Base-by-base conservation (phyloP, 2,797 vertebrate genomes). In the Mus minutoides region DNA sequence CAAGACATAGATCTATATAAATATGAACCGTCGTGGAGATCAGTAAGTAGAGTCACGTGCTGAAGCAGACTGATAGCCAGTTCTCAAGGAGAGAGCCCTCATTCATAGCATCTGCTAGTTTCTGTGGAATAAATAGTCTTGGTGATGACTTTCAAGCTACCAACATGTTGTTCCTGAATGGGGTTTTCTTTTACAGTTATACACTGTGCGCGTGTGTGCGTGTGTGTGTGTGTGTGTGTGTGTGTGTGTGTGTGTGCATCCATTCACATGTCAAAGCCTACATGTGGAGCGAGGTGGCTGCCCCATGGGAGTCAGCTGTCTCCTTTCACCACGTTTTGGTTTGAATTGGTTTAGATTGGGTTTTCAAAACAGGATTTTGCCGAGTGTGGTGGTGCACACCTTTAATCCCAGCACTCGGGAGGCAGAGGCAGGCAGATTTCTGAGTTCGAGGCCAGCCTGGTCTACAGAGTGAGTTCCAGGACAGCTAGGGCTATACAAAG, bases 11-110 rank as follows among this genome's bases (percentile, higher is more conserved):
- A 40, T 54, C 56, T 43, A 29, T n/a, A n/a, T n/a, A n/a, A 49
- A 40, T 34, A 49, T 0, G 0, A 6, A 12, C 3, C 2, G 1
- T 13, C 24, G 14, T 10, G 3, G 37, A 24, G 34, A 16, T 8
- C 67, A 7, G 34, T 3, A 13, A 11, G 34, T 10, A 29, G 17
- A 3, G 31, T 9, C 43, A 56, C 3, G 2, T 17, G 75, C 2
- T 75, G 60, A 46, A 7, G 37, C 31, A 60, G 13, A 73, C 73
- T 43, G 82, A 46, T 6, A 49, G 71, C 46, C 21, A 11, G 46
- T 73, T 92, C 75, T 92, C 83, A 77, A 56, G 69, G 49, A 13
- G 43, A 46, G 87, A 54, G 14, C 1, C 37, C 16, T 21, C 29
- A 83, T 52, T 19, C 21, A 31, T 12, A 82, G 46, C 73, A 24